phyloP scores from a whole-genome alignment of 1,140 invertebrate species.

The Odontomachus brunneus region DNA sequence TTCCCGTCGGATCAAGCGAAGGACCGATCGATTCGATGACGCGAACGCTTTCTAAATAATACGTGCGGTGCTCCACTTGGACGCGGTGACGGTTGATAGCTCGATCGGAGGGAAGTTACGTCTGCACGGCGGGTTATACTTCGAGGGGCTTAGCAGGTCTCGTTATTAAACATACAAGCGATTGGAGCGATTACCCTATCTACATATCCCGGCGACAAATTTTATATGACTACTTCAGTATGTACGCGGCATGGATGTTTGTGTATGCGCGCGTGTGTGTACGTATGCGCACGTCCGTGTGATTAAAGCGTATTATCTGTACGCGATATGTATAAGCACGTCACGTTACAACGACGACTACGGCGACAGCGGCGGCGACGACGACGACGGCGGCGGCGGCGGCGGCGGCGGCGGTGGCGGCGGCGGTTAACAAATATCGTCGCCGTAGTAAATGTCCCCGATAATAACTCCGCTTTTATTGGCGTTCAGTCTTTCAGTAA shows the following conservation, averaged over 20 bases:
- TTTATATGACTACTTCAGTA: slow-evolving; percentile 35
- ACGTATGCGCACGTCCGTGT: too few relatives aligned
- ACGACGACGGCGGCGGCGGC: neutral
- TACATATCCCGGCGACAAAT: slow-evolving; percentile 32
- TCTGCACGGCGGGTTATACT: slow-evolving; percentile 30
- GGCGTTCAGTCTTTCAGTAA: slow-evolving; percentile 13
- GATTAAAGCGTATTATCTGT: slow-evolving; percentile 43
- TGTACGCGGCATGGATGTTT: too few relatives aligned
- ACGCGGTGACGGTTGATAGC: slow-evolving; percentile 28
- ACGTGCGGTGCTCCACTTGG: slow-evolving; percentile 36
- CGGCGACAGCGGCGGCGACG: too few relatives aligned
- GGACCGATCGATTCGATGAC: slow-evolving; percentile 44
- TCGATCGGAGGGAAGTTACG: slow-evolving; percentile 46
- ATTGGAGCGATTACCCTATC: slow-evolving; percentile 49
- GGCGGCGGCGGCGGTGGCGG: neutral
- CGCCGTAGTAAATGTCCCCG: slow-evolving; percentile 15
- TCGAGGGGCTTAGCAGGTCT: slow-evolving; percentile 39
- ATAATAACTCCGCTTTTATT: slow-evolving; percentile 26
- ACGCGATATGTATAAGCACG: slow-evolving; percentile 44
- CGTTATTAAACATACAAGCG: slow-evolving; percentile 58
- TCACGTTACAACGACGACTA: neutral
- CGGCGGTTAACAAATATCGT: neutral
- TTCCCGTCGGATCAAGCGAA: slow-evolving; percentile 13
- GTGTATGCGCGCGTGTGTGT: too few relatives aligned
- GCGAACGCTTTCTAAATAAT: slow-evolving; percentile 58